Conservation (phyloP, 2,888 invertebrate genomes). For the Lithophane semibrunnea region DNA sequence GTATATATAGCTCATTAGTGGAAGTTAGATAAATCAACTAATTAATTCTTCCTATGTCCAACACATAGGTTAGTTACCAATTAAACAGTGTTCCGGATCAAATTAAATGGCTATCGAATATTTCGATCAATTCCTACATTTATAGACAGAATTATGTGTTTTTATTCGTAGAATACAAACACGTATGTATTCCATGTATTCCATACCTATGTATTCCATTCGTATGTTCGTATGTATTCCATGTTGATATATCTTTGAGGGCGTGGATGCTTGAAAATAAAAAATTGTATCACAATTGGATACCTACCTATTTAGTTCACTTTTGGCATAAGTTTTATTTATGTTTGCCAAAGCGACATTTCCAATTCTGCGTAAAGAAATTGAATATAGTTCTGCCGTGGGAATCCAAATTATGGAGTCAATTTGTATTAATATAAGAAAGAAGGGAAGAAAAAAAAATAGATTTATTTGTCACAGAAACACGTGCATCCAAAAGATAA, state of each 20-base stretch:
- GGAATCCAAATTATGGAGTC: not conserved
- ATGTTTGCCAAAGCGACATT: not conserved
- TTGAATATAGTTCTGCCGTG: not conserved
- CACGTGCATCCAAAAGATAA: no score
- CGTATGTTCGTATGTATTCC: no score
- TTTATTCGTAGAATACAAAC: no score
- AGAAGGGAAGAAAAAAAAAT: no score
- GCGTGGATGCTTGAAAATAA: not conserved
- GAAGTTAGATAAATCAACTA: not conserved
- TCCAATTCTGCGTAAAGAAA: not conserved
- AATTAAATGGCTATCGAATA: not conserved
- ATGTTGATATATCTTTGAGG: not conserved
- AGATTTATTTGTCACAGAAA: not conserved
- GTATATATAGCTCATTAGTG: not conserved
- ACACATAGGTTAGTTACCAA: no score
- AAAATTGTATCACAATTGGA: not conserved
- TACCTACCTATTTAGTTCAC: not conserved
- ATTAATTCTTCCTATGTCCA: not conserved
- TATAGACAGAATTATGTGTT: not conserved
- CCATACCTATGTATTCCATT: no score
- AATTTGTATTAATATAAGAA: not conserved
- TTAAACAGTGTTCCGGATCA: not conserved
- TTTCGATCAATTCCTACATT: not conserved
- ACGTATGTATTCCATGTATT: not conserved
- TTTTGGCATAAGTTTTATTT: not conserved